Evolutionary conservation across 2,113 vertebrate genomes (phyloP), one percentile per base, ranked within the genome.

Genomic region (Tonatia bakeri): DNA sequence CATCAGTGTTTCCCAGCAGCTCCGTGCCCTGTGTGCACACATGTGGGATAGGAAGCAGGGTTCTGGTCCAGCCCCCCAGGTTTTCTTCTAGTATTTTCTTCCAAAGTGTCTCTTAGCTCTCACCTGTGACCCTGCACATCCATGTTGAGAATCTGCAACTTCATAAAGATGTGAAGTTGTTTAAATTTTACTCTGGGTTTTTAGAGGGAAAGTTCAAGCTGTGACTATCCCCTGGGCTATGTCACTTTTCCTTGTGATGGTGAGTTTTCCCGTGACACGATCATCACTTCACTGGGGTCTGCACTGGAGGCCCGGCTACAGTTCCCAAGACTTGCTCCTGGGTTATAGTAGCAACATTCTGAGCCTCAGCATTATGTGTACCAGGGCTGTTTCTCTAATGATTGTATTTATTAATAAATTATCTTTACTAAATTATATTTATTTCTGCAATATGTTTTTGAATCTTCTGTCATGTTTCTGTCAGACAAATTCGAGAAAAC

Each of bases 21-120:
- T 31, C 67, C 5, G 3, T 0, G 3, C 0, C 47, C 13, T 12
- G 1, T 4, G 0, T 0, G 2, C 33, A 6, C 4, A 12, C 22
- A 2, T 0, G 0, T 5, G 9, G 1, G 22, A 5, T 2, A 31
- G 47, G n/a, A 14, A 16, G n/a, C 24, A 0, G 4, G 1, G 16
- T 28, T 13, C 26, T 6, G 0, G 1, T 1, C 50, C 59, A 19
- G n/a, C 0, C 10, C 10, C 56, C 6, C 11, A 9, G 56, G 54
- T 28, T 38, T n/a, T 36, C 79, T 33, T 61, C 50, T 36, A 15
- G 1, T 38, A 38, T 7, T 69, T 47, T 70, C 59, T 40, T 52
- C 64, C 28, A 33, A 28, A 80, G 7, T 9, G 65, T 67, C 70
- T 9, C 65, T 80, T 45, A 43, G 72, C 64, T 36, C 72, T 45